Evolutionary conservation across 2,888 invertebrate genomes (phyloP).

Genomic region (Drosophila setosimentum): DNA sequence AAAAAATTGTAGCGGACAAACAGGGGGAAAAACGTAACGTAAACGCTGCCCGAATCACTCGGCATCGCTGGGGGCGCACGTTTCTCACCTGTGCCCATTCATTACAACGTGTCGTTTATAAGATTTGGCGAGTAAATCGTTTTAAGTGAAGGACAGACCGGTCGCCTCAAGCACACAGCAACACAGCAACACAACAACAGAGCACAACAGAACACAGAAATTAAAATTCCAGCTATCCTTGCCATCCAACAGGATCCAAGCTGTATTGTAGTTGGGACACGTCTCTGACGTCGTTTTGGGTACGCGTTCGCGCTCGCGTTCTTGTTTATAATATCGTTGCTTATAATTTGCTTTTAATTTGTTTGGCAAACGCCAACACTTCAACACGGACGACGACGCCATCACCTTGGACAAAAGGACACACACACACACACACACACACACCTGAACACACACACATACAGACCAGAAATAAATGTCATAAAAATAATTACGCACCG

Average conservation of each 20-base stretch:
- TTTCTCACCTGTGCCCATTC: slow-evolving; percentile 78
- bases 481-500: slow-evolving; percentile 79
- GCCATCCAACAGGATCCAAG: slow-evolving; percentile 28
- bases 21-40: neutral
- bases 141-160: slow-evolving; percentile 61
- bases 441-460: slow-evolving; percentile 6
- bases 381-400: slow-evolving; percentile 56
- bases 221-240: slow-evolving; percentile 68
- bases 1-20: neutral
- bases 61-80: slow-evolving; percentile 48
- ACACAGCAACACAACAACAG: neutral
- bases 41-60: slow-evolving; percentile 1
- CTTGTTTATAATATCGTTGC: slow-evolving; percentile 63
- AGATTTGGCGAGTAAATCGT: slow-evolving; percentile 78
- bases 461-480: slow-evolving; percentile 60
- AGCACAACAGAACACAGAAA: slow-evolving; percentile 57
- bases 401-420: slow-evolving; percentile 21
- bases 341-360: slow-evolving; percentile 81
- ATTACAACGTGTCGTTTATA: slow-evolving; percentile 73
- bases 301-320: slow-evolving; percentile 1
- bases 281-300: neutral
- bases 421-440: slow-evolving; percentile 2
- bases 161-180: slow-evolving; percentile 18
- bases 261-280: slow-evolving; percentile 41
- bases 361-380: slow-evolving; percentile 82